Conservation (phyloP, 2,888 invertebrate species). For the Nudaria mundana region DNA sequence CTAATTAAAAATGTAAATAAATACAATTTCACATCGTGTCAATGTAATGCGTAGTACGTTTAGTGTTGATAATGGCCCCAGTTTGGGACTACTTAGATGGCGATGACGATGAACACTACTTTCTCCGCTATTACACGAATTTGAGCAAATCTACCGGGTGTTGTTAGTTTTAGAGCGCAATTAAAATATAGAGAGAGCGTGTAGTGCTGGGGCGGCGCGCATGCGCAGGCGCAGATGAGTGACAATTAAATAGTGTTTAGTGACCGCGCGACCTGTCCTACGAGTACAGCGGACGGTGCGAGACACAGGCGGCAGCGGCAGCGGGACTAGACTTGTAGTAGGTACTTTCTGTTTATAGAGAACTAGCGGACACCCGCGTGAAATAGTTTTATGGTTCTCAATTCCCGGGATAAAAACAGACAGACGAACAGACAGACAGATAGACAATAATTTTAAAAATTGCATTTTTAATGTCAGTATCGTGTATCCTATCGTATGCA, state of each 20-base stretch:
- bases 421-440: too few relatives aligned
- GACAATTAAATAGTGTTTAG: constrained; percentile 51
- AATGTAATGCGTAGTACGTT: not conserved
- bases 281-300: too few relatives aligned
- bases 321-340: too few relatives aligned
- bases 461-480: too few relatives aligned
- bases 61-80: not conserved
- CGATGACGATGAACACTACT: not conserved
- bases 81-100: not conserved
- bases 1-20: too few relatives aligned
- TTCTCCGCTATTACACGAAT: constrained; percentile 1
- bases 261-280: constrained; percentile 12
- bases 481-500: too few relatives aligned
- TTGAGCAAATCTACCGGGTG: not conserved
- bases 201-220: not conserved
- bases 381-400: too few relatives aligned
- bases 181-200: constrained; percentile 21
- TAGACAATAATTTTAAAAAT: too few relatives aligned
- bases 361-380: too few relatives aligned
- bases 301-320: too few relatives aligned
- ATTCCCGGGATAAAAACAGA: too few relatives aligned
- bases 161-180: constrained; percentile 11
- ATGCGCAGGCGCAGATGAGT: not conserved
- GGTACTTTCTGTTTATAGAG: too few relatives aligned
- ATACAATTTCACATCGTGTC: not conserved